Conservation (phyloP, 2,888 invertebrate species). For the Petrophora chlorosata region DNA sequence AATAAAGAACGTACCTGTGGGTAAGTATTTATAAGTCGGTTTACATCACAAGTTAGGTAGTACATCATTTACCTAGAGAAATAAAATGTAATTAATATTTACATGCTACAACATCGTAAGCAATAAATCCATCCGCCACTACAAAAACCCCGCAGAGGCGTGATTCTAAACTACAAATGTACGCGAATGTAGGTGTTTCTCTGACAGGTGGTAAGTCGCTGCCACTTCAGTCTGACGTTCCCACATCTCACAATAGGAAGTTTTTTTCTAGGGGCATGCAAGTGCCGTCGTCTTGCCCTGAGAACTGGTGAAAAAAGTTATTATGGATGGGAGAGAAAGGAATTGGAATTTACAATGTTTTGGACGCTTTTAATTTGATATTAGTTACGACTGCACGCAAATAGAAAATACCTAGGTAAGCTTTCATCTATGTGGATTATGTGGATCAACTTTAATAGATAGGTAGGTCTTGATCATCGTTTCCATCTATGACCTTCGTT, state of each 20-base stretch:
- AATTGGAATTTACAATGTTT: not conserved
- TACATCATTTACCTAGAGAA: too few species aligned
- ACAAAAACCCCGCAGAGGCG: constrained; percentile 1
- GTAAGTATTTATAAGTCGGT: too few species aligned
- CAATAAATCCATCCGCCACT: not conserved
- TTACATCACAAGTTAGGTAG: too few species aligned
- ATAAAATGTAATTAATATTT: too few species aligned
- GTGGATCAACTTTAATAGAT: too few species aligned
- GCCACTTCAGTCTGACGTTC: constrained; percentile 41
- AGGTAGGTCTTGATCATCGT: too few species aligned
- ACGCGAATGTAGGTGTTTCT: not conserved
- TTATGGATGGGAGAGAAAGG: not conserved
- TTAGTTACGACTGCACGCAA: not conserved
- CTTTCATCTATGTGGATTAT: too few species aligned
- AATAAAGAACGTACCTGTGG: too few species aligned
- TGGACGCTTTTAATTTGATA: not conserved
- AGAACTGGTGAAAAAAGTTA: constrained; percentile 4
- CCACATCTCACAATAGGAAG: constrained; percentile 58
- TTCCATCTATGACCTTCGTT: too few species aligned
- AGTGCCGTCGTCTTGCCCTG: constrained; percentile 38
- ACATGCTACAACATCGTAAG: too few species aligned
- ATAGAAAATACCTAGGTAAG: too few species aligned
- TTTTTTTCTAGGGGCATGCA: constrained; percentile 49
- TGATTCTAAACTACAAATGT: constrained; percentile 1
- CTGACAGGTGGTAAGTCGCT: constrained; percentile 59